A percentile compares a stretch with the other conserved stretches of the same genome.
phyloP scores from a whole-genome alignment of 2,113 vertebrate genomes.

The Asarcornis scutulata region DNA sequence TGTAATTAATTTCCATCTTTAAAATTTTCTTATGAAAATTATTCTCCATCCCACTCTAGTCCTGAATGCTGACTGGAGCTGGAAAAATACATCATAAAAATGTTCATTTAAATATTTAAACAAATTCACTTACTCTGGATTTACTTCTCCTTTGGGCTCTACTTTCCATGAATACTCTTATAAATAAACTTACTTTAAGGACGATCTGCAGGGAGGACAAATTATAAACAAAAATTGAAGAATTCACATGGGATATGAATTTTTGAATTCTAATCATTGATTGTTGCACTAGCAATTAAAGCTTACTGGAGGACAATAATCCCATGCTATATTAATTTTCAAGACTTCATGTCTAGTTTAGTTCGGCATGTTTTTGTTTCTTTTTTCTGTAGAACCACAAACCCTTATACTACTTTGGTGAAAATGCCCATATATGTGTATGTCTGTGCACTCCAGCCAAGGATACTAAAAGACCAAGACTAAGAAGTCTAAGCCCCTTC shows the following conservation, averaged over 20 bases:
- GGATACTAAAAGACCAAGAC: not conserved
- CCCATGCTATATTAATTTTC: not conserved
- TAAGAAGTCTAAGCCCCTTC: not conserved
- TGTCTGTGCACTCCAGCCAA: not conserved
- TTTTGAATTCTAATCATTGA: slow-evolving; percentile 57
- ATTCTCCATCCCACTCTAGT: not conserved
- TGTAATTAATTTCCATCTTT: not conserved
- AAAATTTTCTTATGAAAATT: slow-evolving; percentile 18
- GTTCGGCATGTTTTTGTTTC: not conserved
- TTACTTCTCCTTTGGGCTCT: slow-evolving; percentile 62
- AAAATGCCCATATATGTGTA: not conserved
- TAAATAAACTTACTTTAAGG: slow-evolving; percentile 44
- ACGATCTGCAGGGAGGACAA: slow-evolving; percentile 50
- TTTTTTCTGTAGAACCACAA: not conserved
- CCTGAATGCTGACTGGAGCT: slow-evolving; percentile 6
- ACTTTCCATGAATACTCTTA: slow-evolving; percentile 42
- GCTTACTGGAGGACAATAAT: slow-evolving; percentile 42
- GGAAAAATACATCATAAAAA: slow-evolving; percentile 46
- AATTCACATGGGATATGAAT: slow-evolving; percentile 54
- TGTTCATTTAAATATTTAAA: slow-evolving; percentile 64
- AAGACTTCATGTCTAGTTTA: not conserved
- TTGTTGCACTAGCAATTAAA: slow-evolving; percentile 46
- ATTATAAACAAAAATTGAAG: slow-evolving; percentile 63
- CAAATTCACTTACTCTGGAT: slow-evolving; percentile 57
- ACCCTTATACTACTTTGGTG: not conserved